A percentile compares a stretch with the other conserved stretches of the same genome.
phyloP scores from a whole-genome alignment of 2,888 invertebrate genomes.

The Catocala nupta region DNA sequence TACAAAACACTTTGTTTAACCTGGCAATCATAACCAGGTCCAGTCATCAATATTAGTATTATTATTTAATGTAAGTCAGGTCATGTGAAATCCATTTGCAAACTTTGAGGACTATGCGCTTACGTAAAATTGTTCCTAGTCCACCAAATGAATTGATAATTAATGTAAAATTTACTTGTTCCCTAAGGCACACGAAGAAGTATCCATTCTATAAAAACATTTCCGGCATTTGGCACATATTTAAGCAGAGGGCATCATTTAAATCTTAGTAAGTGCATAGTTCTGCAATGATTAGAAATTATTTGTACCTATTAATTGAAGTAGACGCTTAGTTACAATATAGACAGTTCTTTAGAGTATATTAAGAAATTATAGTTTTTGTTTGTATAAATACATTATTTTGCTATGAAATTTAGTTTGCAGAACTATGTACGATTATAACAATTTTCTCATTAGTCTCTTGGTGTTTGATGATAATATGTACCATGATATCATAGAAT shows the following conservation, averaged over 20 bases:
- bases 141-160: background rate
- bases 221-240: slow-evolving; percentile 82
- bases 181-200: slow-evolving; percentile 71
- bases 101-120: slow-evolving; percentile 78
- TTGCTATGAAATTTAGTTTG: slow-evolving; percentile 22
- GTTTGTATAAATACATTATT: background rate
- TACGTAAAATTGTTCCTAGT: slow-evolving; percentile 44
- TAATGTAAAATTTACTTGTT: slow-evolving; percentile 51
- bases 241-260: slow-evolving; percentile 72
- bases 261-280: slow-evolving; percentile 83
- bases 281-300: slow-evolving; percentile 71
- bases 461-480: too few species aligned
- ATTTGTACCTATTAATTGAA: background rate
- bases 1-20: too few species aligned
- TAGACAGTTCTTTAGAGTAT: background rate
- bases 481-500: too few species aligned
- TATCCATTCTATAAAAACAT: slow-evolving; percentile 82
- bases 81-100: slow-evolving; percentile 14
- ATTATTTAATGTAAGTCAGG: slow-evolving; percentile 31
- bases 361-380: background rate
- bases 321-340: background rate
- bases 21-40: too few species aligned
- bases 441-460: background rate
- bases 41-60: too few species aligned
- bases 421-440: slow-evolving; percentile 47